Conservation (phyloP, 2,888 invertebrate genomes). For the Athalia rosae region DNA sequence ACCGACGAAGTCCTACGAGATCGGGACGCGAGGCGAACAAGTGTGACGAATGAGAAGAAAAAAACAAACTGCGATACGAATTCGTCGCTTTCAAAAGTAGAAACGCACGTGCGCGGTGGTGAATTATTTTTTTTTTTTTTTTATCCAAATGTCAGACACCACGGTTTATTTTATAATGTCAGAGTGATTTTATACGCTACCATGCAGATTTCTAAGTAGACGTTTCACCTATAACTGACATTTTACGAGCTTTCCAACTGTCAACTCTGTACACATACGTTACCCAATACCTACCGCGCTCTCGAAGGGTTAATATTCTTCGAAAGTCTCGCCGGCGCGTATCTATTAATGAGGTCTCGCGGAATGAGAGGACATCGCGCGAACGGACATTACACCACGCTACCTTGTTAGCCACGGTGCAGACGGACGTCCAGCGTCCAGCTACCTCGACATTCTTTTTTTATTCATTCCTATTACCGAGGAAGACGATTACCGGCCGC, state of each 20-base stretch:
- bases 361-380: constrained; percentile 13
- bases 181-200: constrained; percentile 1
- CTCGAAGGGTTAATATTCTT: constrained; percentile 24
- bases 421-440: constrained; percentile 35
- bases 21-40: neutral
- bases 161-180: constrained; percentile 33
- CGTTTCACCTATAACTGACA: constrained; percentile 42
- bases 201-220: neutral
- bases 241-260: constrained; percentile 37
- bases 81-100: constrained; percentile 6
- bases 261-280: constrained; percentile 39
- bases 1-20: neutral
- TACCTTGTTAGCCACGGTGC: constrained; percentile 28
- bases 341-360: constrained; percentile 38
- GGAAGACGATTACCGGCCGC: neutral
- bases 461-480: too few species aligned
- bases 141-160: constrained; percentile 25
- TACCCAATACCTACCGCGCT: neutral
- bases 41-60: neutral
- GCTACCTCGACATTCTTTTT: constrained; percentile 22
- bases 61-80: neutral
- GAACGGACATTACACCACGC: constrained; percentile 32
- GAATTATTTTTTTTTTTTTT: neutral
- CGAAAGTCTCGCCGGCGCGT: neutral
- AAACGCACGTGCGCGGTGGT: neutral